Conservation (phyloP, 2,113 vertebrate genomes). For the Vireo altiloquus region DNA sequence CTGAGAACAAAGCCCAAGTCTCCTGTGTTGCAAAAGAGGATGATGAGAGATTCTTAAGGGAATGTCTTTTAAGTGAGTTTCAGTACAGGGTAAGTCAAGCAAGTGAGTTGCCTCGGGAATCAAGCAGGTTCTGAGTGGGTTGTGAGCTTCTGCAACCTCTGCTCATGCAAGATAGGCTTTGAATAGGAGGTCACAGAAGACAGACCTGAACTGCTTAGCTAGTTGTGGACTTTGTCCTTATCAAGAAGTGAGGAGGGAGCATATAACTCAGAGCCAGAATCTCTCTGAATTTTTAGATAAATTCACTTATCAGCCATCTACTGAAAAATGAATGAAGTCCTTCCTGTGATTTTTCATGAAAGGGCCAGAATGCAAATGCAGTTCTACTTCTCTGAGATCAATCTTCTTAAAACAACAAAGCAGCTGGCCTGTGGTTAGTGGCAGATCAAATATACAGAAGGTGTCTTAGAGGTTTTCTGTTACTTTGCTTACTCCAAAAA, state of each 20-base stretch:
- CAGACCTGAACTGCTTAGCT: neutral
- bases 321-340: neutral
- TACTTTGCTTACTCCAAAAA: neutral
- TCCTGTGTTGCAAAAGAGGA: neutral
- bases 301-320: neutral
- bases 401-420: neutral
- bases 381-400: neutral
- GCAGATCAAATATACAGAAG: neutral
- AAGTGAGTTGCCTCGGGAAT: neutral
- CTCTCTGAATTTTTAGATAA: neutral
- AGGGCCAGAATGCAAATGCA: neutral
- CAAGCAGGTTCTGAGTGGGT: neutral
- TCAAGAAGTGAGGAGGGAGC: neutral
- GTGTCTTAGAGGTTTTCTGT: neutral
- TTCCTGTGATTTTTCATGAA: neutral
- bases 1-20: neutral
- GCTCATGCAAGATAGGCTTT: neutral
- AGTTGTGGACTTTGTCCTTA: neutral
- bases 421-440: neutral
- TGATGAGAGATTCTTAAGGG: neutral
- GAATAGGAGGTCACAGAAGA: neutral
- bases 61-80: neutral
- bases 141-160: neutral
- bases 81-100: neutral
- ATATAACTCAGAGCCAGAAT: neutral